phyloP scores from a whole-genome alignment of 2,113 vertebrate species.

The Pampusana beccarii region DNA sequence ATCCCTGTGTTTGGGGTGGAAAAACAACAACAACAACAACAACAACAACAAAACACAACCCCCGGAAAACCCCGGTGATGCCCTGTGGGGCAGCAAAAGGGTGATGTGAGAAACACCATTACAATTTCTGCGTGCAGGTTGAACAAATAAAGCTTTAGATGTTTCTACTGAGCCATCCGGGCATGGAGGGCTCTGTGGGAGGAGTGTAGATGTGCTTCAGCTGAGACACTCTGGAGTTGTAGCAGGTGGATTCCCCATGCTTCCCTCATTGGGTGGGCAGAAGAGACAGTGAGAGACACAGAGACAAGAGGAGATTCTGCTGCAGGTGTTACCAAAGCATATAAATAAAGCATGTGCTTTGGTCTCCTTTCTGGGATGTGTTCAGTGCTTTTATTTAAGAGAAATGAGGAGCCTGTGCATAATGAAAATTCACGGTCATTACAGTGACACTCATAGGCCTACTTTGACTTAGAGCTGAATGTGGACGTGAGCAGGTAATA shows the following conservation, averaged over 20 bases:
- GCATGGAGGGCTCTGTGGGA: not conserved
- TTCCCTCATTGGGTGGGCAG: accelerated
- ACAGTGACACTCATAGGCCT: not conserved
- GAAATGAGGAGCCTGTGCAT: not conserved
- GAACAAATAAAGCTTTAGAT: not conserved
- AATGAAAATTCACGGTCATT: not conserved
- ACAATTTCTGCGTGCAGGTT: not conserved
- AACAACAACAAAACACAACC: not conserved
- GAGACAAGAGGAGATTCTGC: not conserved
- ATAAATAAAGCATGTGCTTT: not conserved
- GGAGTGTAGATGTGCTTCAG: not conserved
- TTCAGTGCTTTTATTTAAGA: not conserved
- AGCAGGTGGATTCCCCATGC: not conserved
- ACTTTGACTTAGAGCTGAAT: not conserved
- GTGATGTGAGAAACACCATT: not conserved
- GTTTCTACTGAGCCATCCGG: not conserved
- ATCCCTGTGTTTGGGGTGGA: not conserved
- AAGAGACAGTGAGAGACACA: not conserved
- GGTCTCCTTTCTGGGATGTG: not conserved
- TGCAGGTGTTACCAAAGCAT: not conserved
- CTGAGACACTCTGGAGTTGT: not conserved
- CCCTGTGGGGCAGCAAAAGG: not conserved
- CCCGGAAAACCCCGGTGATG: not conserved
- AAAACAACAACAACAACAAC: not conserved
- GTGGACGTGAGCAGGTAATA: accelerated